Evolutionary conservation across 2,797 vertebrate genomes (phyloP).

Genomic region (Sphenopsis melanotis): DNA sequence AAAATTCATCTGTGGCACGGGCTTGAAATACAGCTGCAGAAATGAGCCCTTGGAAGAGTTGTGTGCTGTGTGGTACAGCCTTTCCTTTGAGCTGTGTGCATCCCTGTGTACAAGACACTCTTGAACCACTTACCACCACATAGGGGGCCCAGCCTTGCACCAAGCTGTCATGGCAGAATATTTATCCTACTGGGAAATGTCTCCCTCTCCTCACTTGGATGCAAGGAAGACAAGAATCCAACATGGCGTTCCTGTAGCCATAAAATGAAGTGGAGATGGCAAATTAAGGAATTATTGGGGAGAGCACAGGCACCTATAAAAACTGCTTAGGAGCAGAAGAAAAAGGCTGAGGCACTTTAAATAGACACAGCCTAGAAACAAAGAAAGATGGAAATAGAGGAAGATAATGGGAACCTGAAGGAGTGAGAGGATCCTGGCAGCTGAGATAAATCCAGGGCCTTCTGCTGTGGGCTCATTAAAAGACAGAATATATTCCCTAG

Average conservation of each 20-base stretch:
- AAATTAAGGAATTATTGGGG: background rate
- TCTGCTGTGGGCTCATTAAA: constrained; percentile 24
- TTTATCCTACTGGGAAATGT: background rate
- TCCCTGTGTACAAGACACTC: background rate
- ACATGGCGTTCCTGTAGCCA: background rate
- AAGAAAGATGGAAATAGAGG: background rate
- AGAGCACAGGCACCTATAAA: background rate
- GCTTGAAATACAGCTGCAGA: constrained; percentile 13
- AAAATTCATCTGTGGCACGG: background rate
- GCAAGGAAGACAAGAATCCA: background rate
- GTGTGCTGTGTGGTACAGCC: background rate
- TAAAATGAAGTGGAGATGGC: background rate
- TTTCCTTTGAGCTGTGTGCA: background rate
- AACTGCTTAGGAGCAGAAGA: background rate
- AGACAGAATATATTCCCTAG: constrained; percentile 16
- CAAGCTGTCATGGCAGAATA: background rate
- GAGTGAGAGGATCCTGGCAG: background rate
- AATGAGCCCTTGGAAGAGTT: constrained; percentile 6
- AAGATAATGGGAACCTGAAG: constrained; percentile 5
- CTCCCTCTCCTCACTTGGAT: background rate
- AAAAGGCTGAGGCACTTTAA: background rate
- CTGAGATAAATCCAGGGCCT: constrained; percentile 16
- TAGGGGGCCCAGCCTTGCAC: background rate
- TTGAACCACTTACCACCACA: background rate
- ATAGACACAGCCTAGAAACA: background rate